phyloP scores from a whole-genome alignment of 2,888 invertebrate species.

The Epinotia ramella region DNA sequence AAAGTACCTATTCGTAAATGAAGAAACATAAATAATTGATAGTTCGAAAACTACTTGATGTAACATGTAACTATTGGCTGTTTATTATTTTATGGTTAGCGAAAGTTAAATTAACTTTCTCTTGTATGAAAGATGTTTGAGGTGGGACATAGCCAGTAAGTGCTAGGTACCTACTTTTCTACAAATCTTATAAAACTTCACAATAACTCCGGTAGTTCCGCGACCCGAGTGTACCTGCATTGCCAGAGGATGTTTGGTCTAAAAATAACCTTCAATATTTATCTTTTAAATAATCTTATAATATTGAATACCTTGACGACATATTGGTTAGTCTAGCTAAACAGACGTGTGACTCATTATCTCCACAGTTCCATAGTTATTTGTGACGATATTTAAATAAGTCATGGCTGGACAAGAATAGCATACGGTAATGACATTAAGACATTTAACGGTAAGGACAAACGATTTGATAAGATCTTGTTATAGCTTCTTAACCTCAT shows the following conservation, averaged over 20 bases:
- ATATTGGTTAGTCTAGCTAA: constrained; percentile 42
- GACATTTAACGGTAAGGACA: constrained; percentile 8
- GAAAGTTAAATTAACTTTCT: constrained; percentile 39
- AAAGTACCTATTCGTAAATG: no score
- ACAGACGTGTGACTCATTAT: constrained; percentile 73
- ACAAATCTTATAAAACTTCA: not conserved
- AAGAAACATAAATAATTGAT: constrained; percentile 5
- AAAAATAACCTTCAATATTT: not conserved
- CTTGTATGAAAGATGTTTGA: constrained; percentile 16
- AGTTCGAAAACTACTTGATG: not conserved
- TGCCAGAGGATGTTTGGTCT: not conserved
- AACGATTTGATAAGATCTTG: not conserved
- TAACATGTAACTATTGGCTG: not conserved
- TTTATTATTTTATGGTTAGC: constrained; percentile 36
- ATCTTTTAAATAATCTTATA: not conserved
- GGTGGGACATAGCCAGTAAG: constrained; percentile 1
- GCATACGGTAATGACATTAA: constrained; percentile 22
- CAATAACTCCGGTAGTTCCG: not conserved
- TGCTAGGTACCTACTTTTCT: not conserved
- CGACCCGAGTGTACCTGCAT: not conserved
- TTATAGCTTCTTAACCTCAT: not conserved
- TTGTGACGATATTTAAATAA: constrained; percentile 65
- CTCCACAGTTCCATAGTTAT: constrained; percentile 70
- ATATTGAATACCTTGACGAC: constrained; percentile 28
- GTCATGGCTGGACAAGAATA: constrained; percentile 7